Conservation (phyloP, 2,888 invertebrate genomes). For the Drosophila antonietae region DNA sequence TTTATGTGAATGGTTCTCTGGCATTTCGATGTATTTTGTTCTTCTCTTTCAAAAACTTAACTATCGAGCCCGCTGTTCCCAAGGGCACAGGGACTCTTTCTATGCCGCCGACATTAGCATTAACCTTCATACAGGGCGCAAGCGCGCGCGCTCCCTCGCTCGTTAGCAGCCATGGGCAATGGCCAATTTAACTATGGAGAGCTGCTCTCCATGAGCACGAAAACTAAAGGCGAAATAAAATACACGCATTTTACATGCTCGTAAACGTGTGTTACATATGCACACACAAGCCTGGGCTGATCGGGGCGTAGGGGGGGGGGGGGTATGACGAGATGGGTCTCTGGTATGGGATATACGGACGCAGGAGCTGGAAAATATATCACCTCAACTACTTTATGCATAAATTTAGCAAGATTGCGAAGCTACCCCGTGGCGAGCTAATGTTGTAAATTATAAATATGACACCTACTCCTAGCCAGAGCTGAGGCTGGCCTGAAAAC, state of each 20-base stretch:
- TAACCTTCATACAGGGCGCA: slow-evolving; percentile 50
- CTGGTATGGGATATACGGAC: slow-evolving; percentile 19
- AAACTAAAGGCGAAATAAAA: slow-evolving; percentile 70
- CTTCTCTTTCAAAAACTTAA: slow-evolving; percentile 16
- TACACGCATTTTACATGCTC: slow-evolving; percentile 79
- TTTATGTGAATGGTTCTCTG: slow-evolving; percentile 16
- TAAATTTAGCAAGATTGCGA: slow-evolving; percentile 79
- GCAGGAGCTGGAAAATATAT: slow-evolving; percentile 59
- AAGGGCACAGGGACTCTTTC: slow-evolving; percentile 31
- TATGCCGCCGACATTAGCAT: slow-evolving; percentile 49
- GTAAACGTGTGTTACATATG: slow-evolving; percentile 79
- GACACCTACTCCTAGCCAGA: slow-evolving; percentile 80
- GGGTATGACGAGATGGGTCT: background rate
- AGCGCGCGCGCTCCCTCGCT: slow-evolving; percentile 57
- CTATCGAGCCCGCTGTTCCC: slow-evolving; percentile 16
- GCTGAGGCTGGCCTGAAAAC: slow-evolving; percentile 38
- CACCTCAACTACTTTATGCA: slow-evolving; percentile 78
- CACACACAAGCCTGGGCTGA: slow-evolving; percentile 26
- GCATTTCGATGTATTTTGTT: slow-evolving; percentile 14
- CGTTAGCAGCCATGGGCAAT: slow-evolving; percentile 67
- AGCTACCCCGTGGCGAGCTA: slow-evolving; percentile 82
- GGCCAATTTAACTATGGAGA: slow-evolving; percentile 56
- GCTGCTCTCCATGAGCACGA: slow-evolving; percentile 48
- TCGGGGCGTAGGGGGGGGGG: background rate
- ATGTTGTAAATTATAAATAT: slow-evolving; percentile 83